A percentile compares a stretch with the other conserved stretches of the same genome.
Evolutionary conservation across 2,888 invertebrate species (phyloP).

Genomic region (Drosophila diplacantha): DNA sequence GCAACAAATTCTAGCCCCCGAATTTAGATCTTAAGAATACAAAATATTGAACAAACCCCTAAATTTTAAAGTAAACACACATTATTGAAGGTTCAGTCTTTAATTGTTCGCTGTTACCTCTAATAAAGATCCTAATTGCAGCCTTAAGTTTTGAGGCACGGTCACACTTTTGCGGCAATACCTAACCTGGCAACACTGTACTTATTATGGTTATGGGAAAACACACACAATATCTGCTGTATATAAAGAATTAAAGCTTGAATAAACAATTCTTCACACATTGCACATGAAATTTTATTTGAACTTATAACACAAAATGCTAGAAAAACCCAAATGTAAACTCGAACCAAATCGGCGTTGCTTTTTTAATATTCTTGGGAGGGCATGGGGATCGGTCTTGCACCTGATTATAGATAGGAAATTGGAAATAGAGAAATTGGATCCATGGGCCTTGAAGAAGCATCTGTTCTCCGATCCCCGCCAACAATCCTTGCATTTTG

Average conservation of each 20-base stretch:
- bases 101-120: too few relatives aligned
- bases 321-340: constrained; percentile 8
- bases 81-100: too few relatives aligned
- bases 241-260: constrained; percentile 52
- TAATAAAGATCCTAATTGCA: neutral
- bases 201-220: constrained; percentile 48
- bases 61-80: too few relatives aligned
- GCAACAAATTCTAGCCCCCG: neutral
- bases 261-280: constrained; percentile 46
- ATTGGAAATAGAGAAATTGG: neutral
- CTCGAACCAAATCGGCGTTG: constrained; percentile 14
- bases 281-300: constrained; percentile 58
- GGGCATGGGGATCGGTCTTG: neutral
- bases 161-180: neutral
- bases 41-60: neutral
- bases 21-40: neutral
- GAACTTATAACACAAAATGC: neutral
- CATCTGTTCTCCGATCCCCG: neutral
- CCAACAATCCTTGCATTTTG: neutral
- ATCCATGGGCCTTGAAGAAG: too few relatives aligned
- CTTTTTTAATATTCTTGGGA: neutral
- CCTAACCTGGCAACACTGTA: neutral
- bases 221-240: constrained; percentile 44
- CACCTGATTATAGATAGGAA: neutral
- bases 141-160: neutral